Evolutionary conservation across 1,140 invertebrate species (phyloP), one percentile per base, ranked within the genome.

Genomic region (Drusus annulatus): DNA sequence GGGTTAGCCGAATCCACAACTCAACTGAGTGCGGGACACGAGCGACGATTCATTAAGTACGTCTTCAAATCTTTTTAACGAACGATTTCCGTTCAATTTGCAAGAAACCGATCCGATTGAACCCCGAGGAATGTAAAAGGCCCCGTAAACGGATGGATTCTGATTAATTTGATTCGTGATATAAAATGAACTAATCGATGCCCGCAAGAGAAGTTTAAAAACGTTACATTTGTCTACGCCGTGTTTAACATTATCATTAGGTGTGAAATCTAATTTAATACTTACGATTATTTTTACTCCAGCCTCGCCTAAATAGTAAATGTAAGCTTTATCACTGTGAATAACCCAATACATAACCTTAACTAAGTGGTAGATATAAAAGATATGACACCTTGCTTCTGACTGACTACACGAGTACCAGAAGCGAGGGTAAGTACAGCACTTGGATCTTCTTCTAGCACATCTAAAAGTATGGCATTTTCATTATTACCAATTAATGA

Each of bases 1-100:
- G n/a, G 51, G 19, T 56, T 74, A 74, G 54, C 69, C 69, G 69
- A 74, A 74, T 15, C 21, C 69, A 10, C 69, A 23, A 16, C 52
- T 25, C 10, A 21, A 1, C 13, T 19, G 15, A 19, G 13, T 15
- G 69, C 4, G 50, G 10, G 16, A 23, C 25, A 23, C 21, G 69
- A 16, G 5, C 23, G 6, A 56, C 3, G 50, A 25, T 25, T 13
- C 50, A 21, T 17, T 15, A 45, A 69, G 5, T 17, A 45, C 17
- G 36, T 69, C 65, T 15, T 31, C 16, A 10, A 45, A 50, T 21
- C 31, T 69, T 50, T 36, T 36, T 45, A 50, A 69, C 17, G 28
- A 50, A 45, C 65, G 31, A 51, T 69, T 69, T 50, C 28, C 45
- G 65, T 19, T 69, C 65, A 69, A 51, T 45, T 15, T 45, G 45